Percentiles rank a stretch among this genome's conserved stretches.
phyloP scores from a whole-genome alignment of 1,140 invertebrate genomes.

The Orchesella cincta region DNA sequence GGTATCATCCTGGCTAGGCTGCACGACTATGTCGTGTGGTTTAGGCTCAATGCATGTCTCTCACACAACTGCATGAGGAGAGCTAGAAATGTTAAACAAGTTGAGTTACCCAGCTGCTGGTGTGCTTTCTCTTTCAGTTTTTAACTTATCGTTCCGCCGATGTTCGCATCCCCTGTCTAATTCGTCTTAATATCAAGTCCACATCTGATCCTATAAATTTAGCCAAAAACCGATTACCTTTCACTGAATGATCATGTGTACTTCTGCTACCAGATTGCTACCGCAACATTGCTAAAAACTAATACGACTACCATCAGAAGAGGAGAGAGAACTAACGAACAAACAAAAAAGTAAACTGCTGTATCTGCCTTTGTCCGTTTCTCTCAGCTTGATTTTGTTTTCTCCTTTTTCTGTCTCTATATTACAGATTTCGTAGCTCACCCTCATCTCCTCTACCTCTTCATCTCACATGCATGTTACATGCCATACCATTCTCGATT shows the following conservation, averaged over 20 bases:
- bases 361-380: not conserved
- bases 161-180: constrained; percentile 39
- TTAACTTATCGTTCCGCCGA: not conserved
- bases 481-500: not conserved
- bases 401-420: not conserved
- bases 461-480: too few relatives aligned
- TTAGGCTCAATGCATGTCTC: too few relatives aligned
- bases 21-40: too few relatives aligned
- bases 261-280: not conserved
- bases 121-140: not conserved
- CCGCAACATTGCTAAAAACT: not conserved
- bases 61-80: too few relatives aligned
- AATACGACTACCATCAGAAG: too few relatives aligned
- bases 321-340: too few relatives aligned
- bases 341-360: not conserved
- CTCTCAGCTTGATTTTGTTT: not conserved
- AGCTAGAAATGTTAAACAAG: too few relatives aligned
- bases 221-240: constrained; percentile 46
- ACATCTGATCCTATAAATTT: constrained; percentile 46
- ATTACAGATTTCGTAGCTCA: too few relatives aligned
- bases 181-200: constrained; percentile 49
- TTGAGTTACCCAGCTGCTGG: too few relatives aligned
- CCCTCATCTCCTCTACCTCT: not conserved
- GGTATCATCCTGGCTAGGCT: too few relatives aligned
- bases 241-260: not conserved